These are phyloP conservation scores for Gymnothorax reevesii DNA, from an alignment of 2,797 vertebrate species.

Conservation along the genomic window DNA sequence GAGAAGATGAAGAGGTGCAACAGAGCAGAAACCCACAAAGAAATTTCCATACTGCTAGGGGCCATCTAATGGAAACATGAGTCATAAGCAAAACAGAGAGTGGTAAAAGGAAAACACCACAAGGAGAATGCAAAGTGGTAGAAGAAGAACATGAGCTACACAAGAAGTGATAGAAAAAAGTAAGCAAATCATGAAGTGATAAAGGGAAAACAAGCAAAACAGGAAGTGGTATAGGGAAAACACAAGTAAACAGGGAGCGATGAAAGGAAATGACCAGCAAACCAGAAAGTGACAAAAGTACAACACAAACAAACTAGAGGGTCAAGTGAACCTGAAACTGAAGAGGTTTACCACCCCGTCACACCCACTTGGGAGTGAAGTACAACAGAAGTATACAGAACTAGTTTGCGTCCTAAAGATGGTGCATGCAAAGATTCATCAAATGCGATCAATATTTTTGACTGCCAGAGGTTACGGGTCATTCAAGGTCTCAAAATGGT, in stretches of 20 bases:
- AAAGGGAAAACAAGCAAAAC: neutral
- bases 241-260: neutral
- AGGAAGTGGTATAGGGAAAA: neutral
- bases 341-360: no score
- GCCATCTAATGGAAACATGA: neutral
- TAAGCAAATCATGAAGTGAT: neutral
- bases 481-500: no score
- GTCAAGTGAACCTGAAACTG: no score
- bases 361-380: no score
- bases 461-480: no score
- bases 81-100: neutral
- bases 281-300: neutral
- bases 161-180: neutral
- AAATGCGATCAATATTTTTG: no score
- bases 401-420: no score
- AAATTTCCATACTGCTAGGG: neutral
- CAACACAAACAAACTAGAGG: no score
- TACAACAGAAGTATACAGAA: no score
- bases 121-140: neutral
- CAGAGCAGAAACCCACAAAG: neutral
- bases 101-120: neutral
- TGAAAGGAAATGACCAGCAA: neutral
- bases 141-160: neutral
- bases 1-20: neutral
- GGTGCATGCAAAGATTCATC: no score